A percentile compares a stretch with the other conserved stretches of the same genome.
phyloP scores from a whole-genome alignment of 2,113 vertebrate species.

The Dendrocopos noguchii region DNA sequence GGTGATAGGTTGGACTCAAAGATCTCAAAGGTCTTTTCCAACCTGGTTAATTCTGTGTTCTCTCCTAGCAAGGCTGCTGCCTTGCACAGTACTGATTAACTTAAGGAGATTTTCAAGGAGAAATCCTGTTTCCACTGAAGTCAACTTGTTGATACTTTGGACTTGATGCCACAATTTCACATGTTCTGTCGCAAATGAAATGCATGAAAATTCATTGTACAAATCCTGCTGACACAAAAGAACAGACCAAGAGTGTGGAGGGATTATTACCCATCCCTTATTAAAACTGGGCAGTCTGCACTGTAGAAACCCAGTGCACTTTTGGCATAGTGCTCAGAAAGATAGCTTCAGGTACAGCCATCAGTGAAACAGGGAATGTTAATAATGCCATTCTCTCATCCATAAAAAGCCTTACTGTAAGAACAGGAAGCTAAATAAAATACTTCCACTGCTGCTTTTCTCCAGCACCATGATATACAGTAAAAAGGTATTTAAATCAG shows the following conservation, averaged over 20 bases:
- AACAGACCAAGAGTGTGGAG: neutral
- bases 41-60: too few relatives aligned
- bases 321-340: neutral
- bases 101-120: neutral
- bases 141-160: neutral
- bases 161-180: neutral
- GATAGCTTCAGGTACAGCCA: neutral
- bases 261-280: neutral
- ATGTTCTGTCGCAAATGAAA: neutral
- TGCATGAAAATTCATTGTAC: neutral
- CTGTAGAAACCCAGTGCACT: neutral
- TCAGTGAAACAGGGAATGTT: neutral
- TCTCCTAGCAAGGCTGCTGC: neutral
- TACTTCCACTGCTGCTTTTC: neutral
- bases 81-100: neutral
- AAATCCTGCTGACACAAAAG: neutral
- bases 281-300: neutral
- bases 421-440: neutral
- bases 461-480: constrained; percentile 14
- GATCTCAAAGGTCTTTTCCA: too few relatives aligned
- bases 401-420: constrained; percentile 62
- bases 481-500: constrained; percentile 67
- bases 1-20: too few relatives aligned
- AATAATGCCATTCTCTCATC: neutral
- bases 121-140: neutral